phyloP scores from a whole-genome alignment of 2,888 invertebrate genomes.

The Noctua fimbriata region DNA sequence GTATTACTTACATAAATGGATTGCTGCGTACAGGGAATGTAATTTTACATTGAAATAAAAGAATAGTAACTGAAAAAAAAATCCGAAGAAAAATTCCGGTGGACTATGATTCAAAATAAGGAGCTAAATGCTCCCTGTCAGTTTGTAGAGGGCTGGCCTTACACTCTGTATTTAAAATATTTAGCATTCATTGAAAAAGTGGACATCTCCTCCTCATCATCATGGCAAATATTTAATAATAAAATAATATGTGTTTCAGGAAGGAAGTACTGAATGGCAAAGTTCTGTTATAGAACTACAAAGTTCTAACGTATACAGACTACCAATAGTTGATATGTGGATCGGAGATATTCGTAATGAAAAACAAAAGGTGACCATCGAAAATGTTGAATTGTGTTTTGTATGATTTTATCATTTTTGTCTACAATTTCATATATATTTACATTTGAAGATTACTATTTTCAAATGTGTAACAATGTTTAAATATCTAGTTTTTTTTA shows the following conservation, averaged over 20 bases:
- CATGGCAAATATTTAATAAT: constrained; percentile 1
- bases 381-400: constrained; percentile 71
- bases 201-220: not conserved
- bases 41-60: too few relatives aligned
- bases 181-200: not conserved
- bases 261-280: constrained; percentile 31
- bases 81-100: too few relatives aligned
- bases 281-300: constrained; percentile 58
- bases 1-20: too few relatives aligned
- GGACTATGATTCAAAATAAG: too few relatives aligned
- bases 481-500: not conserved
- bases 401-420: constrained; percentile 29
- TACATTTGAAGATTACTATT: not conserved
- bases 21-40: too few relatives aligned
- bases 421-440: not conserved
- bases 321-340: constrained; percentile 69
- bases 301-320: constrained; percentile 50
- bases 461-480: not conserved
- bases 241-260: constrained; percentile 39
- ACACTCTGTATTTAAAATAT: too few relatives aligned
- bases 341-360: constrained; percentile 64
- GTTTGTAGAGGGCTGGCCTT: too few relatives aligned
- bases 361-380: constrained; percentile 60
- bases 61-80: too few relatives aligned
- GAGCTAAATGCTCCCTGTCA: too few relatives aligned